Conservation (phyloP, 1,140 invertebrate genomes). For the Lepidotrigona ventralis region DNA sequence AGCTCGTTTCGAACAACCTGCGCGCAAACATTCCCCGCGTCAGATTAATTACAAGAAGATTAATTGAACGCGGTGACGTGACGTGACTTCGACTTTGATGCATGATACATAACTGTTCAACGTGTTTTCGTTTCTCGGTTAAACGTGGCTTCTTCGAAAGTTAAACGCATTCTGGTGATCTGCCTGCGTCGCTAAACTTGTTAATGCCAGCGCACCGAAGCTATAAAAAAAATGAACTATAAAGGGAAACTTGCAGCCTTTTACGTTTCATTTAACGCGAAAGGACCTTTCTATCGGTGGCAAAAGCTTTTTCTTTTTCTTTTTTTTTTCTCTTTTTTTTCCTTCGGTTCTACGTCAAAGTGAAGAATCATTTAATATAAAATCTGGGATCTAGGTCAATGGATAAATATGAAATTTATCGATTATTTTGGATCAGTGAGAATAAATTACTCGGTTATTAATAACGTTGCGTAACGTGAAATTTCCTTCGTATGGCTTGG, state of each 20-base stretch:
- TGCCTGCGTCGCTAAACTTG: no score
- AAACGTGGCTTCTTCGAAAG: slow-evolving; percentile 8
- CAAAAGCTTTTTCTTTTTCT: no score
- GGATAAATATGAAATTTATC: not conserved
- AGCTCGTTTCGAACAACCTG: not conserved
- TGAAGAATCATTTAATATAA: not conserved
- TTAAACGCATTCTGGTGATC: not conserved
- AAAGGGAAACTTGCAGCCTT: not conserved
- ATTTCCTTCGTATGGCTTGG: no score
- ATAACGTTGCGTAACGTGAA: no score
- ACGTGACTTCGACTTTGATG: slow-evolving; percentile 10
- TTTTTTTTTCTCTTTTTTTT: no score
- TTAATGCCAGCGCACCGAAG: no score
- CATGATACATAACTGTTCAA: not conserved
- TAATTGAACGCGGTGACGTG: slow-evolving; percentile 3
- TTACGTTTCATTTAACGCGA: not conserved
- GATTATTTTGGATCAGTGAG: not conserved
- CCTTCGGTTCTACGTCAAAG: not conserved
- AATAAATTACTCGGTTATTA: not conserved
- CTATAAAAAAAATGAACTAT: not conserved
- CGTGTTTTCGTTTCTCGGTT: not conserved
- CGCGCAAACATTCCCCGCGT: slow-evolving; percentile 1
- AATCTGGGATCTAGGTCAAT: not conserved
- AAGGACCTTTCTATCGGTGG: not conserved
- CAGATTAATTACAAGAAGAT: slow-evolving; percentile 25